Percentiles rank a stretch among this genome's conserved stretches.
phyloP scores from a whole-genome alignment of 1,140 invertebrate species.

The Papilio glaucus region DNA sequence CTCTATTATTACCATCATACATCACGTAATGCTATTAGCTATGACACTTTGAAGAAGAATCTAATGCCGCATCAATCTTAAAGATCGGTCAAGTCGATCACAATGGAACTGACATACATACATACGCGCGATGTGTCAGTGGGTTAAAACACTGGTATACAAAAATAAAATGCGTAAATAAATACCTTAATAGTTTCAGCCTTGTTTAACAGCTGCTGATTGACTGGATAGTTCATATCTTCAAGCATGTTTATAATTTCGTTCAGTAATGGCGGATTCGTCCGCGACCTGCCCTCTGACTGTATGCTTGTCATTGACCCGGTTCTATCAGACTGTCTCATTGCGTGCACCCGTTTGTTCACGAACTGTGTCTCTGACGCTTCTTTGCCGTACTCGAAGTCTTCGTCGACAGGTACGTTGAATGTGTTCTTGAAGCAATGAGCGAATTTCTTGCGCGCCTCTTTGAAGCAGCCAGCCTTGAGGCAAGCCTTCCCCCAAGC shows the following conservation, averaged over 20 bases:
- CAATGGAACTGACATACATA: no score
- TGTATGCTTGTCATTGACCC: conserved; percentile 63
- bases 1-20: no score
- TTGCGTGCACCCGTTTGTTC: conserved; percentile 56
- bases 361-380: conserved; percentile 66
- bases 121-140: no score
- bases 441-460: conserved; percentile 88
- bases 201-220: conserved; percentile 72
- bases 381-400: conserved; percentile 68
- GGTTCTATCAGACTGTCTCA: conserved; percentile 61
- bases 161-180: conserved; percentile 25
- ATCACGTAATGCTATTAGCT: no score
- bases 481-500: conserved; percentile 94
- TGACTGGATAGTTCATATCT: conserved; percentile 80
- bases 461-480: conserved; percentile 89
- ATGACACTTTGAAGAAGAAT: no score
- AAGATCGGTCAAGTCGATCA: no score
- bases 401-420: conserved; percentile 65
- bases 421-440: conserved; percentile 83
- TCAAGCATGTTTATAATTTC: conserved; percentile 89
- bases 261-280: conserved; percentile 86
- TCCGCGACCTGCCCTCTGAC: conserved; percentile 79
- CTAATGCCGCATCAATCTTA: no score
- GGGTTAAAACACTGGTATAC: no score
- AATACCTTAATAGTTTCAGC: conserved; percentile 77